Conservation (phyloP, 64 coral and sea anemone genomes). For the Catalaphyllia jardinei region DNA sequence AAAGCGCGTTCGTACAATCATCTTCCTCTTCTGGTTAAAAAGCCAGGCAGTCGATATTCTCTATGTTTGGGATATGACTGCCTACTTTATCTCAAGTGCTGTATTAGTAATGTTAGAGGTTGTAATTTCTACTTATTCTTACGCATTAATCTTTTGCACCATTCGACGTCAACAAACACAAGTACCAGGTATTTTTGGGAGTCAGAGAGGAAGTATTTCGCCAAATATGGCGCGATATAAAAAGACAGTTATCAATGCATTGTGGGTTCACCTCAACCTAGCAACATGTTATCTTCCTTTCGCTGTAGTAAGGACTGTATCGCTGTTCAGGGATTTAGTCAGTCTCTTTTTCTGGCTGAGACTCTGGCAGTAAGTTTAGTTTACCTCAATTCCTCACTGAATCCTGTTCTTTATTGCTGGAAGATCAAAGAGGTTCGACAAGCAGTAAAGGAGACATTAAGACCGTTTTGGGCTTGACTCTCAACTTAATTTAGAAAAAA, state of each 20-base stretch:
- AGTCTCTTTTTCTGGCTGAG: background rate
- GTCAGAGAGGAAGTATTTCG: background rate
- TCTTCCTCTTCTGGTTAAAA: background rate
- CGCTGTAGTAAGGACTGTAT: background rate
- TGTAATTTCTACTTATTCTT: background rate
- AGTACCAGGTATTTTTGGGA: background rate
- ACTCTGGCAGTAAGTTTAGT: background rate
- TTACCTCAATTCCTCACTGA: background rate
- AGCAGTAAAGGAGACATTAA: background rate
- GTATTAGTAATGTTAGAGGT: background rate
- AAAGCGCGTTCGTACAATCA: background rate
- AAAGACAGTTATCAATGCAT: background rate
- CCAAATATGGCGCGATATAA: background rate
- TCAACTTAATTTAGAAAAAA: background rate
- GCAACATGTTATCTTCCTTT: background rate
- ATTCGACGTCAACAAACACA: background rate
- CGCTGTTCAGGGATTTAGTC: background rate
- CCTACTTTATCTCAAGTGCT: background rate
- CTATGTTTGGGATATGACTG: background rate
- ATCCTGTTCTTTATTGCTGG: background rate
- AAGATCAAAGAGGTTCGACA: slow-evolving; percentile 8
- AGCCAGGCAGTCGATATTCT: background rate
- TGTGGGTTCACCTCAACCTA: background rate
- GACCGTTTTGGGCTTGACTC: background rate
- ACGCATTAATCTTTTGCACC: background rate